Base-by-base conservation (phyloP, 2,113 vertebrate species). In the Hemicordylus capensis region DNA sequence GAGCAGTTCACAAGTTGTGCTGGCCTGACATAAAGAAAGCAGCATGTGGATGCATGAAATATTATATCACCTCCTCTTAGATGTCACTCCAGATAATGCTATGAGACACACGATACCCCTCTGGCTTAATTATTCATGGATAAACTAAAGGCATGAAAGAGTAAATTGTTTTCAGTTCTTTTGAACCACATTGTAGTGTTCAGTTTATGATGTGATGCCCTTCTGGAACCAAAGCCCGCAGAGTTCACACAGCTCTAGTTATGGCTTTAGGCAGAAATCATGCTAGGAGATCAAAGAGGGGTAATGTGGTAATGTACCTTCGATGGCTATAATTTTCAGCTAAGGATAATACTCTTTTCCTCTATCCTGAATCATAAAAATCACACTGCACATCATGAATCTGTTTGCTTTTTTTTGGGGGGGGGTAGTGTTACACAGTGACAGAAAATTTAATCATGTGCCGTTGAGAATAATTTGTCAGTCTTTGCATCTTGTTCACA, bases 201-300 rank as follows among this genome's bases (percentile, higher is more conserved):
- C 61, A n/a, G 46, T 76, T 84, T 67, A 56, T 70, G 48, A 67
- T 84, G 34, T 4, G 26, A 51, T 76, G 59, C 59, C 63, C 61
- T 84, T 69, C 48, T 34, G 26, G 26, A 84, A 77, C 83, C 20
- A 69, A 77, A 76, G 51, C 83, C 82, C 31, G 28, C 61, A 56
- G 74, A 77, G 83, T 84, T 77, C 74, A 76, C 51, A 84, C 74
- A 84, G 61, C 48, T 84, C 74, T 84, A 81, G 74, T 84, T 84
- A 84, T 56, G 51, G 74, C 83, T 84, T 84, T 76, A 84, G 83
- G 83, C 73, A 84, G 74, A 54, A 77, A 77, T 84, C 74, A 77
- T 76, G 48, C 74, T 34, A 69, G 61, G 61, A 77, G 74, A 76
- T 84, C 83, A 84, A 84, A 84, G 83, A 76, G 74, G 63, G 64